Conservation (phyloP, 2,797 vertebrate genomes). For the Sardinella longiceps region DNA sequence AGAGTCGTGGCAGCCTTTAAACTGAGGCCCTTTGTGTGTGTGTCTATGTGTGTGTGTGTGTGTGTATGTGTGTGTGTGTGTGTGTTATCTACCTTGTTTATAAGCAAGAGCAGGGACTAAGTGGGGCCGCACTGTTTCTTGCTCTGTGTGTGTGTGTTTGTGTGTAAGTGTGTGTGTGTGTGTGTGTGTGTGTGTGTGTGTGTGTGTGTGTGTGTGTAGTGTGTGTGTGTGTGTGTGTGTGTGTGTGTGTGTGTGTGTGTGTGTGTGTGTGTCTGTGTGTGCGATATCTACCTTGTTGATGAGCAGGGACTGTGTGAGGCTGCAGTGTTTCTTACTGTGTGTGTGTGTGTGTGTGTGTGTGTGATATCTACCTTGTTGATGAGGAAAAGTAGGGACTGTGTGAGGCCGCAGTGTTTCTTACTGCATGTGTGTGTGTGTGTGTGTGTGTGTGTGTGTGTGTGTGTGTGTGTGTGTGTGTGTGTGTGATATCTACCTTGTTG, state of each 20-base stretch:
- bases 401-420: constrained; percentile 88
- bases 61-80: constrained; percentile 24
- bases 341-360: constrained; percentile 36
- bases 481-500: constrained; percentile 70
- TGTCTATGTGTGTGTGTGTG: background rate
- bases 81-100: constrained; percentile 72
- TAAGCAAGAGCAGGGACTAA: constrained; percentile 77
- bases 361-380: constrained; percentile 73
- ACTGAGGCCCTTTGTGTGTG: background rate
- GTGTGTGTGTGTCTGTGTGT: constrained; percentile 36
- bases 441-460: constrained; percentile 25
- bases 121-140: constrained; percentile 89
- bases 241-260: too few relatives aligned
- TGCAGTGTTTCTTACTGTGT: constrained; percentile 90
- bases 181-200: constrained; percentile 39
- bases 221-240: constrained; percentile 36
- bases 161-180: constrained; percentile 42
- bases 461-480: constrained; percentile 38
- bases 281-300: constrained; percentile 73
- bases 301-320: constrained; percentile 76
- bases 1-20: too few relatives aligned
- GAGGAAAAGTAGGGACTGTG: constrained; percentile 75
- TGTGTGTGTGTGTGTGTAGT: constrained; percentile 33
- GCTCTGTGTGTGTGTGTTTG: too few relatives aligned
- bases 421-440: constrained; percentile 41